These are phyloP conservation scores for Tragelaphus scriptus DNA, from an alignment of 2,113 vertebrate species.

Conservation along the genomic window DNA sequence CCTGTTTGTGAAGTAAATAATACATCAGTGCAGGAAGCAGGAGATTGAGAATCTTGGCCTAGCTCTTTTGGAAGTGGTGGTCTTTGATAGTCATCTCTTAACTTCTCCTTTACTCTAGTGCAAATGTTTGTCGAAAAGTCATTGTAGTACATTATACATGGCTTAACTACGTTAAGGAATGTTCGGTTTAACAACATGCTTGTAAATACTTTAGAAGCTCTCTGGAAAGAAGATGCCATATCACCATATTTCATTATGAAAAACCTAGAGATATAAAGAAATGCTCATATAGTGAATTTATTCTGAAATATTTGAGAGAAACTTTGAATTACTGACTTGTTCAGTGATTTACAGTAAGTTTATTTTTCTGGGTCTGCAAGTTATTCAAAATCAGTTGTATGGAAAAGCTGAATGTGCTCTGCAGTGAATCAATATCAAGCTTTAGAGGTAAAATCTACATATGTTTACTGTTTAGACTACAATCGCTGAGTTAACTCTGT, in stretches of 20 bases:
- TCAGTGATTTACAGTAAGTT: not conserved
- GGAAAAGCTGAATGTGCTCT: not conserved
- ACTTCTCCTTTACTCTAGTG: not conserved
- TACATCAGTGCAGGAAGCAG: not conserved
- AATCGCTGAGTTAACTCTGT: not conserved
- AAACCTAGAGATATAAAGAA: not conserved
- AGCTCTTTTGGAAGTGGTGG: not conserved
- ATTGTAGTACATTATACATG: not conserved
- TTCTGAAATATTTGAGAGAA: slow-evolving; percentile 1
- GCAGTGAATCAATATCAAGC: not conserved
- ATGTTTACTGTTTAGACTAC: not conserved
- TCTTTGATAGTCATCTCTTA: not conserved
- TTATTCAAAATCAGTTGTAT: not conserved
- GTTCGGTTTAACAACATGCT: not conserved
- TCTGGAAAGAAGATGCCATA: not conserved
- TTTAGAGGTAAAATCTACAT: not conserved
- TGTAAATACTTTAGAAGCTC: slow-evolving; percentile 23
- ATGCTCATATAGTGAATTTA: slow-evolving; percentile 15
- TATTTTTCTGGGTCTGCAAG: not conserved
- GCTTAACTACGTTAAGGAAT: slow-evolving; percentile 18
- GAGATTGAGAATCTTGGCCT: not conserved
- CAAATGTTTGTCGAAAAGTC: not conserved
- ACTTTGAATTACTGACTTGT: not conserved
- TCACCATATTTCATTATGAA: slow-evolving; percentile 22
- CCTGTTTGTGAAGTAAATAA: not conserved